A percentile compares a stretch with the other conserved stretches of the same genome.
Conservation (phyloP, 2,888 invertebrate genomes). For the Parasteatoda lunata region DNA sequence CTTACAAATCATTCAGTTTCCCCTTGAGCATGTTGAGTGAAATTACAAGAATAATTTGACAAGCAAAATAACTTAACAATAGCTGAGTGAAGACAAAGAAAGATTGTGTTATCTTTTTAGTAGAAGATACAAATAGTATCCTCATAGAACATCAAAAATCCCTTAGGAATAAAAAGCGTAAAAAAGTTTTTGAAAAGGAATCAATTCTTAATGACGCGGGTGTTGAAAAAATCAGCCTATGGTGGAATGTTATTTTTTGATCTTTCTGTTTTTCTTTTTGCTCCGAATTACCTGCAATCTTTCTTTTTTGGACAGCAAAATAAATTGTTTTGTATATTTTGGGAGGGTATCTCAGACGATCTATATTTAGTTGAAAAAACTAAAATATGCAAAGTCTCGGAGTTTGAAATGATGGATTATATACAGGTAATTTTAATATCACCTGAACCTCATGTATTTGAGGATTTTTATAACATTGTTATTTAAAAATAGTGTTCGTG, state of each 20-base stretch:
- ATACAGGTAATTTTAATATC: too few species aligned
- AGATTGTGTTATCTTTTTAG: neutral
- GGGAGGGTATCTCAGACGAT: too few species aligned
- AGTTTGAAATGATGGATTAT: too few species aligned
- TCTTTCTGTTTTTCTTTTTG: neutral
- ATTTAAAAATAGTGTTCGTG: too few species aligned
- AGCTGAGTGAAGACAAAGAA: neutral
- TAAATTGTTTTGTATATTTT: neutral
- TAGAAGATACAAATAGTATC: neutral
- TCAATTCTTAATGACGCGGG: conserved; percentile 9
- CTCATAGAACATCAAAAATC: neutral
- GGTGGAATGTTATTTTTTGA: neutral
- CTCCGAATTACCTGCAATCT: too few species aligned
- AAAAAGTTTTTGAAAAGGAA: conserved; percentile 3
- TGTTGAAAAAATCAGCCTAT: neutral
- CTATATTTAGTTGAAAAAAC: too few species aligned
- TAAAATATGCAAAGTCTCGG: too few species aligned
- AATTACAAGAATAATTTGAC: conserved; percentile 1
- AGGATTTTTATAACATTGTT: too few species aligned
- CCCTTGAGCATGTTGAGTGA: neutral
- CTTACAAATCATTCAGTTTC: neutral
- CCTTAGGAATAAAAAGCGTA: conserved; percentile 8
- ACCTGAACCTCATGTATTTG: too few species aligned
- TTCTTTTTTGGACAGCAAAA: too few species aligned
- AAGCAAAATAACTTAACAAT: neutral